These are phyloP conservation scores for Macrosteles quadrilineatus DNA, from an alignment of 1,140 invertebrate species.

Conservation along the genomic window DNA sequence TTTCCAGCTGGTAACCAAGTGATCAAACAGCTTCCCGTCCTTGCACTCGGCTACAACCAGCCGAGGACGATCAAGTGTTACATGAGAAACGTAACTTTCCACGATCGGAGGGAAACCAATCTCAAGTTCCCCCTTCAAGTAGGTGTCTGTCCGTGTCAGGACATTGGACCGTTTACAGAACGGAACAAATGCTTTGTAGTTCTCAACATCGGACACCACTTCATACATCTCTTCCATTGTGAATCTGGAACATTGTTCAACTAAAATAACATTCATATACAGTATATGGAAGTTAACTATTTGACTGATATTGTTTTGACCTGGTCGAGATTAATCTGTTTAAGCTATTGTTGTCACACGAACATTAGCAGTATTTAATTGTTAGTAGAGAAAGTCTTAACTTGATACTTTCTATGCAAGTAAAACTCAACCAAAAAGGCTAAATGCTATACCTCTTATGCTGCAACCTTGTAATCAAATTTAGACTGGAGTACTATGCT, in stretches of 20 bases:
- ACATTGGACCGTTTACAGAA: constrained; percentile 91
- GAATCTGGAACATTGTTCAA: constrained; percentile 85
- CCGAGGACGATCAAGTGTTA: constrained; percentile 74
- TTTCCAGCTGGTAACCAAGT: constrained; percentile 88
- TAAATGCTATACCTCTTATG: too few relatives aligned
- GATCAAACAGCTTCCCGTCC: constrained; percentile 89
- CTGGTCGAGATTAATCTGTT: not conserved
- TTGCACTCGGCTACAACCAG: constrained; percentile 83
- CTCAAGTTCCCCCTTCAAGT: constrained; percentile 76
- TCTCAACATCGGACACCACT: constrained; percentile 88
- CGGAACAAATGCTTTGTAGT: constrained; percentile 91
- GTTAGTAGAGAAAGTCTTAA: not conserved
- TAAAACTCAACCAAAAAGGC: too few relatives aligned
- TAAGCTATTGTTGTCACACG: not conserved
- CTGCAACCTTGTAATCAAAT: too few relatives aligned
- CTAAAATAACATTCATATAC: constrained; percentile 29
- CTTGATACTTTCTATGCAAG: not conserved
- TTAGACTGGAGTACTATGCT: too few relatives aligned
- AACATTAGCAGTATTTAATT: not conserved
- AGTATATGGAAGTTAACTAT: not conserved
- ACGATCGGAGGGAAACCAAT: constrained; percentile 90
- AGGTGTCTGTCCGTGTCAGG: constrained; percentile 53
- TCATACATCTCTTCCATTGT: constrained; percentile 93
- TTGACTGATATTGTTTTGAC: not conserved
- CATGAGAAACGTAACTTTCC: constrained; percentile 87